A percentile compares a stretch with the other conserved stretches of the same genome.
Conservation (phyloP, 2,113 vertebrate genomes). For the Cottus gobio region DNA sequence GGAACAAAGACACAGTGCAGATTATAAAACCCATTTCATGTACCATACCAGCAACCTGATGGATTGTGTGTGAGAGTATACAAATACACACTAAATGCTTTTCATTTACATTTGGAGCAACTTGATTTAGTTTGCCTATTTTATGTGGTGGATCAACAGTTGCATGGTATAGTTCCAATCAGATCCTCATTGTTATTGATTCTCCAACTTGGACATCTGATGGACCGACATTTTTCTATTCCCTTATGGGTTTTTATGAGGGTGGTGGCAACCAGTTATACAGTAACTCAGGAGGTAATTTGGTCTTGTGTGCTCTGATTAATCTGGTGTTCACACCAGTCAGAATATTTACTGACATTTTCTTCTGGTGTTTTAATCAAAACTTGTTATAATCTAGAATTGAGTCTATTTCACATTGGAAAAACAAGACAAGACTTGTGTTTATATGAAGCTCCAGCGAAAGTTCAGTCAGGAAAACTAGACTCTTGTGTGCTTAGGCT, state of each 20-base stretch:
- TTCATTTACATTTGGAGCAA: neutral
- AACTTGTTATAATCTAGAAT: neutral
- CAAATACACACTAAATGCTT: neutral
- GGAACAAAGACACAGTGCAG: slow-evolving; percentile 28
- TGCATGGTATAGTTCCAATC: neutral
- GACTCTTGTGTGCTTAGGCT: too few relatives aligned
- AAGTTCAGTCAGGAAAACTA: too few relatives aligned
- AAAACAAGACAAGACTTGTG: neutral
- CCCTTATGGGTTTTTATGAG: neutral
- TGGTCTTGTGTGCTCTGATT: neutral
- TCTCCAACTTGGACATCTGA: neutral
- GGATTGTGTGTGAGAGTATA: neutral
- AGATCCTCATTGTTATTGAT: neutral
- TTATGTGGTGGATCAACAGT: neutral
- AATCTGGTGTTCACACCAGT: neutral
- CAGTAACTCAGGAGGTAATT: neutral
- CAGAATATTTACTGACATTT: neutral
- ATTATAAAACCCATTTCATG: slow-evolving; percentile 14
- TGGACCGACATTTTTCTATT: neutral
- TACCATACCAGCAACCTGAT: neutral
- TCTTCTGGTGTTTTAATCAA: neutral
- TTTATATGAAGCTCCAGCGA: neutral
- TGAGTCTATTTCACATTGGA: neutral
- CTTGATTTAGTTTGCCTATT: neutral
- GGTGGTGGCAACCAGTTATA: neutral